These are phyloP conservation scores for Neotoma lepida DNA, from an alignment of 2,113 vertebrate species.

Conservation along the genomic window DNA sequence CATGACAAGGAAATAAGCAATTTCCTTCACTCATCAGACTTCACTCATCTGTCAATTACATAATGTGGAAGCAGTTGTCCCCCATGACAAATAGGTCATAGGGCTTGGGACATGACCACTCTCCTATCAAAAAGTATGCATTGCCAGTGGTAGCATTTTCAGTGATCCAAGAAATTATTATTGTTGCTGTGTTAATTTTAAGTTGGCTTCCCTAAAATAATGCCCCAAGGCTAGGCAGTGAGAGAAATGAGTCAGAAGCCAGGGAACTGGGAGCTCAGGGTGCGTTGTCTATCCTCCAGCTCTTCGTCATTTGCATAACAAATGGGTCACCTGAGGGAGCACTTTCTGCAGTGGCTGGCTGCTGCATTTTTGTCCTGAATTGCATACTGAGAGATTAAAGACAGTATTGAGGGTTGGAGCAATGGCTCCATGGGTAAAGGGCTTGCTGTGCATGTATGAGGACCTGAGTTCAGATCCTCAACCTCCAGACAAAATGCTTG, in stretches of 20 bases:
- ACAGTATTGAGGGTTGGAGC: neutral
- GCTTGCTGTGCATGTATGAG: neutral
- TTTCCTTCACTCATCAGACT: no score
- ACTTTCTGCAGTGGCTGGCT: neutral
- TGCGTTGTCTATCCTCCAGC: neutral
- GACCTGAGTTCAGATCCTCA: neutral
- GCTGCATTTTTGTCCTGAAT: neutral
- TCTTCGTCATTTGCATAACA: neutral
- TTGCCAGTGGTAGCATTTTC: neutral
- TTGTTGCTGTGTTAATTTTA: slow-evolving; percentile 34
- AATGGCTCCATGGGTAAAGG: neutral
- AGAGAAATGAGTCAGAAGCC: slow-evolving; percentile 11
- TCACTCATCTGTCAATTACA: neutral
- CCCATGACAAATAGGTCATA: neutral
- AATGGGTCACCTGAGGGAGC: slow-evolving; percentile 33
- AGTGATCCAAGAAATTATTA: neutral
- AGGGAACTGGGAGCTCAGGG: neutral
- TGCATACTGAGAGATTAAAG: neutral
- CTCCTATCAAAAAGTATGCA: neutral
- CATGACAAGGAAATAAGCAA: neutral
- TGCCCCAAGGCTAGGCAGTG: neutral
- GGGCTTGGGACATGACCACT: neutral
- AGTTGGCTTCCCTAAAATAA: slow-evolving; percentile 23
- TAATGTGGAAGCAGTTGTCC: neutral
- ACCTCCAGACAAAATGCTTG: neutral